Evolutionary conservation across 2,797 vertebrate species (phyloP).

Genomic region (Lindbergichthys nudifrons): DNA sequence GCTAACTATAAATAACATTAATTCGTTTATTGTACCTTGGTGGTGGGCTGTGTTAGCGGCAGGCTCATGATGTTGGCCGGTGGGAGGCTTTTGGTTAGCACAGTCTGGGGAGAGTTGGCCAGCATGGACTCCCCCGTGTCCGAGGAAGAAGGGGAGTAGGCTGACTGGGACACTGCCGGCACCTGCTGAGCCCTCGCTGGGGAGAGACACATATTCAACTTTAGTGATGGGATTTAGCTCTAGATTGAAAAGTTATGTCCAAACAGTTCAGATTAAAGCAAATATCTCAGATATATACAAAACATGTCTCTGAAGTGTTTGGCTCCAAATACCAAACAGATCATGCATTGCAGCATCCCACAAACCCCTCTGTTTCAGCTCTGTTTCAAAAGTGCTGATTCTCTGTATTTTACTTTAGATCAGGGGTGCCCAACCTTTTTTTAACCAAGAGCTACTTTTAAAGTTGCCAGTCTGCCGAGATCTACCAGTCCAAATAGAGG

Average conservation of each 20-base stretch:
- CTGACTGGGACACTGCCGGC: conserved; percentile 91
- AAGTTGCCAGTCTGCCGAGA: too few species aligned
- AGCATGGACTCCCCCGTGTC: conserved; percentile 90
- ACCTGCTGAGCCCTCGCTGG: conserved; percentile 89
- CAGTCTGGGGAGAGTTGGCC: conserved; percentile 84
- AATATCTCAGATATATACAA: neutral
- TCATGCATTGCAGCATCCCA: too few species aligned
- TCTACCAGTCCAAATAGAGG: too few species aligned
- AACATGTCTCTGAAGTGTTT: too few species aligned
- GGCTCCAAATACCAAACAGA: too few species aligned
- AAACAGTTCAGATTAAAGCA: neutral
- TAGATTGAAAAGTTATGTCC: neutral
- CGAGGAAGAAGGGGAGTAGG: conserved; percentile 88
- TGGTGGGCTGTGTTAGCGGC: conserved; percentile 85
- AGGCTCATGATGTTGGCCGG: conserved; percentile 80
- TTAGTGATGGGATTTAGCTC: neutral
- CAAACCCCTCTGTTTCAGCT: too few species aligned
- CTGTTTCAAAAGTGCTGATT: too few species aligned
- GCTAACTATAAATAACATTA: neutral
- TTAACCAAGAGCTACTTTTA: too few species aligned
- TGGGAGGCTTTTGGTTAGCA: conserved; percentile 87
- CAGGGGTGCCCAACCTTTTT: too few species aligned
- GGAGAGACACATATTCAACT: conserved; percentile 21
- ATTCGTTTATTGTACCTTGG: conserved; percentile 84
- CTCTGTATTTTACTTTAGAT: too few species aligned